phyloP scores from a whole-genome alignment of 2,797 vertebrate species.

The Babyrousa celebensis region DNA sequence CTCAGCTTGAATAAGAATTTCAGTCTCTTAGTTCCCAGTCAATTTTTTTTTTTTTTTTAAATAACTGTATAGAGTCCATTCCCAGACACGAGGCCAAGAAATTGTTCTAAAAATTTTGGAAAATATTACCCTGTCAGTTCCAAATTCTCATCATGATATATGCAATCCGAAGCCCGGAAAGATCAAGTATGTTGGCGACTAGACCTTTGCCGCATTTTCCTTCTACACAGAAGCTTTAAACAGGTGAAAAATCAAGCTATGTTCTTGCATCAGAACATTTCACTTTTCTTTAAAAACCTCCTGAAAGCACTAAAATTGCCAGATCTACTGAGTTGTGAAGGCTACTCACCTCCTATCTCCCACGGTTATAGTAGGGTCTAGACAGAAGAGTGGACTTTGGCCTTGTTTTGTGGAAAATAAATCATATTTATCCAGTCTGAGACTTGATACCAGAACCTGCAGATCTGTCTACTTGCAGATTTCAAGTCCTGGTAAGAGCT shows the following conservation, averaged over 20 bases:
- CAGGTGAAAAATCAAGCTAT: neutral
- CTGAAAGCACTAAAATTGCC: neutral
- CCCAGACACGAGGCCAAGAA: neutral
- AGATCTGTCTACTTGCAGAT: neutral
- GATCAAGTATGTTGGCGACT: neutral
- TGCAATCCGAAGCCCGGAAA: neutral
- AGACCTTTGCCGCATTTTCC: neutral
- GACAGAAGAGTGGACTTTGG: neutral
- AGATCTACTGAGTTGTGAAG: neutral
- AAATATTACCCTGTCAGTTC: conserved; percentile 4
- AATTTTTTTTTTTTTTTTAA: neutral
- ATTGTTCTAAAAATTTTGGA: neutral
- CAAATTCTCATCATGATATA: neutral
- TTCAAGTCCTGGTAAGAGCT: neutral
- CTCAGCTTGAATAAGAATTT: neutral
- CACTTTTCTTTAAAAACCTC: conserved; percentile 9
- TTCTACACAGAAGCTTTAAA: neutral
- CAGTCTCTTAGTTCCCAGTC: neutral
- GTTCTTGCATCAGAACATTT: neutral
- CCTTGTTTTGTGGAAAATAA: conserved; percentile 33
- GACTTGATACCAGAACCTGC: neutral
- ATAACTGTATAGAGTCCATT: neutral
- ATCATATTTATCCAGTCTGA: conserved; percentile 1
- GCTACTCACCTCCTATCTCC: neutral
- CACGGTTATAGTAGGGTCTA: neutral